Conservation (phyloP, 2,888 invertebrate genomes). For the Caenorhabditis virilis region DNA sequence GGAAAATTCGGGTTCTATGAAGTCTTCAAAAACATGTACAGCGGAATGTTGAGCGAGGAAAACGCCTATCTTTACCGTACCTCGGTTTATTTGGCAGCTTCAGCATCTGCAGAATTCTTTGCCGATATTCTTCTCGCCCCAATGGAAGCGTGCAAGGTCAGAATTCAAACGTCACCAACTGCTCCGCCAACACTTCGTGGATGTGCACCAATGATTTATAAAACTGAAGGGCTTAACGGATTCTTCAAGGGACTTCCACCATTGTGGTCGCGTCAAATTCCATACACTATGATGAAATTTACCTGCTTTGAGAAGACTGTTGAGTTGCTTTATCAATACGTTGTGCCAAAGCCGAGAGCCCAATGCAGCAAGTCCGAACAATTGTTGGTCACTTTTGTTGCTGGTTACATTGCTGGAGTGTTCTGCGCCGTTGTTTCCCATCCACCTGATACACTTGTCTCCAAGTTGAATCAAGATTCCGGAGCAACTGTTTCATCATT, state of each 20-base stretch:
- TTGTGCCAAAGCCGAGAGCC: constrained; percentile 80
- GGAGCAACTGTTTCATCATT: constrained; percentile 78
- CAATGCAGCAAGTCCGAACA: constrained; percentile 84
- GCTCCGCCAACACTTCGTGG: constrained; percentile 44
- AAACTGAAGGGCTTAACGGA: constrained; percentile 42
- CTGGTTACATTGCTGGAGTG: constrained; percentile 89
- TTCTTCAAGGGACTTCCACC: constrained; percentile 78
- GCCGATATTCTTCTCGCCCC: constrained; percentile 94
- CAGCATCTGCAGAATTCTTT: constrained; percentile 94
- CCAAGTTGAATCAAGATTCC: constrained; percentile 90
- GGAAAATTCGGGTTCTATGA: constrained; percentile 95
- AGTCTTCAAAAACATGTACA: constrained; percentile 87
- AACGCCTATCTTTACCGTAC: constrained; percentile 71
- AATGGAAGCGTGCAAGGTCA: constrained; percentile 86
- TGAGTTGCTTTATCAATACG: constrained; percentile 83
- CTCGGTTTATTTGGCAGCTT: constrained; percentile 83
- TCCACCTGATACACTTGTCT: constrained; percentile 94
- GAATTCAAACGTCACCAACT: constrained; percentile 47
- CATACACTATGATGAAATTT: constrained; percentile 99
- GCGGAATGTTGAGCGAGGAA: constrained; percentile 78
- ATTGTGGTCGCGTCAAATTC: constrained; percentile 91
- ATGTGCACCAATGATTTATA: constrained; percentile 45
- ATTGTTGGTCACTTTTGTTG: constrained; percentile 89
- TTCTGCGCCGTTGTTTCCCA: constrained; percentile 98
- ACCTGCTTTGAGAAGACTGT: constrained; percentile 95